These are phyloP conservation scores for Platycheirus rosarum DNA, from an alignment of 2,888 invertebrate species.

Conservation along the genomic window DNA sequence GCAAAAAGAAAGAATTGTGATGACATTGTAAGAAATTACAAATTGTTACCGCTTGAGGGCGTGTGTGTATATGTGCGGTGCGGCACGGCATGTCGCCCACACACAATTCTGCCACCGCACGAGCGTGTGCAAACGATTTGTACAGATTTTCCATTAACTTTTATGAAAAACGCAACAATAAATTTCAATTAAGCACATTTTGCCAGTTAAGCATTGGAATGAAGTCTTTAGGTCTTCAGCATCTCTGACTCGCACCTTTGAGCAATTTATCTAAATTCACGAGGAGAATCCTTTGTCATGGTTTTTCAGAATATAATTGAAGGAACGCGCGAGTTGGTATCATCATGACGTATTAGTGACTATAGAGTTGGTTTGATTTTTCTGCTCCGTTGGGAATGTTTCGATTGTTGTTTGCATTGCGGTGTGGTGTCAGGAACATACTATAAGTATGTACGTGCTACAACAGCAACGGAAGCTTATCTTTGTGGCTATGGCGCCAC, in stretches of 20 bases:
- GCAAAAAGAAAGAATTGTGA: not conserved
- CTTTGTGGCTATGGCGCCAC: conserved; percentile 28
- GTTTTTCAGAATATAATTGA: conserved; percentile 45
- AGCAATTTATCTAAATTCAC: conserved; percentile 55
- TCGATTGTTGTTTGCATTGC: conserved; percentile 63
- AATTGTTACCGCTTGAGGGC: conserved; percentile 63
- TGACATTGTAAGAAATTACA: conserved; percentile 50
- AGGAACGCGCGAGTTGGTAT: conserved; percentile 12
- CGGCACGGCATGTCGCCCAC: not conserved
- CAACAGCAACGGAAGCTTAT: conserved; percentile 43
- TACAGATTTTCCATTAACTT: conserved; percentile 70
- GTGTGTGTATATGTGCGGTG: not conserved
- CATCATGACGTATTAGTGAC: conserved; percentile 26
- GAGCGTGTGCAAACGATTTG: conserved; percentile 56
- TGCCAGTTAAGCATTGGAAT: conserved; percentile 3
- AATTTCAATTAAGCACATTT: conserved; percentile 73
- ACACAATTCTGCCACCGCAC: conserved; percentile 4
- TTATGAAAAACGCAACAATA: conserved; percentile 69
- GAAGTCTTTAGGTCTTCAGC: conserved; percentile 34
- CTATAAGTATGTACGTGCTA: not conserved
- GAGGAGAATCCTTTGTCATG: conserved; percentile 55
- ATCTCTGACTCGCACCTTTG: conserved; percentile 34
- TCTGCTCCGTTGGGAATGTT: conserved; percentile 28
- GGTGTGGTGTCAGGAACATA: not conserved
- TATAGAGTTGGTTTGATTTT: conserved; percentile 52